phyloP scores from a whole-genome alignment of 2,888 invertebrate genomes.

The Pantelozetes paolii region DNA sequence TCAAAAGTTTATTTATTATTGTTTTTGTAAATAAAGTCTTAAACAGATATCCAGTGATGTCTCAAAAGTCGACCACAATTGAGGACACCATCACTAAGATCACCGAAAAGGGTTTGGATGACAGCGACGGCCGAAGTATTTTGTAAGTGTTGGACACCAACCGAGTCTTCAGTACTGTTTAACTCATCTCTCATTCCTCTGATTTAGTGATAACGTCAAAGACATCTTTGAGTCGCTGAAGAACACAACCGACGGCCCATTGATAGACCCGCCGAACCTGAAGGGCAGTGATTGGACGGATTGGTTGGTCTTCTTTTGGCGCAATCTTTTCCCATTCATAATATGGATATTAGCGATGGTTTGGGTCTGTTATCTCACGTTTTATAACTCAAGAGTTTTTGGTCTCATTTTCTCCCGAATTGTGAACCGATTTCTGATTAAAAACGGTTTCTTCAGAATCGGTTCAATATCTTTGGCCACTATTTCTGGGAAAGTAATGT shows the following conservation, averaged over 20 bases:
- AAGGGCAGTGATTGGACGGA: conserved; percentile 16
- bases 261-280: conserved; percentile 35
- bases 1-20: neutral
- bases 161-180: neutral
- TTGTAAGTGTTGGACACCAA: neutral
- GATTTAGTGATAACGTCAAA: neutral
- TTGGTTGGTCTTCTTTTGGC: conserved; percentile 39
- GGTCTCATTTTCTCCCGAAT: conserved; percentile 84
- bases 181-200: neutral
- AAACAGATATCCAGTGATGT: neutral
- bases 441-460: conserved; percentile 39
- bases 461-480: conserved; percentile 83
- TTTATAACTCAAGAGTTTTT: conserved; percentile 86
- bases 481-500: conserved; percentile 98
- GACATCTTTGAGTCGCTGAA: neutral
- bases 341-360: conserved; percentile 59
- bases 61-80: neutral
- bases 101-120: neutral
- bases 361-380: conserved; percentile 90
- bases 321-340: conserved; percentile 37
- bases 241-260: neutral
- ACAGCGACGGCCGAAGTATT: neutral
- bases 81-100: neutral
- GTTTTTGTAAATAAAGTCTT: neutral
- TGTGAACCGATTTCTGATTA: conserved; percentile 71